Conservation (phyloP, 1,140 invertebrate genomes). For the Magallana ariakensis region DNA sequence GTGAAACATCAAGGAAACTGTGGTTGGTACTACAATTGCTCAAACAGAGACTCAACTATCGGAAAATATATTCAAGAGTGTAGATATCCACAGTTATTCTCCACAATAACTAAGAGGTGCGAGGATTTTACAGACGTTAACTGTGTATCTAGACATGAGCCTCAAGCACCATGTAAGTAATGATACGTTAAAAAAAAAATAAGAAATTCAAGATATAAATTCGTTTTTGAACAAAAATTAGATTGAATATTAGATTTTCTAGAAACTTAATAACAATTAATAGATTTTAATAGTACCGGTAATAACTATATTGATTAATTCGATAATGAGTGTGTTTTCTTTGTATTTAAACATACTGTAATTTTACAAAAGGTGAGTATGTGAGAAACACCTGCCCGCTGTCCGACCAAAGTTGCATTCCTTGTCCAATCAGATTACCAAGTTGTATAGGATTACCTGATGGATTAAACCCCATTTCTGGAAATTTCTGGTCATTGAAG, state of each 20-base stretch:
- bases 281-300: background rate
- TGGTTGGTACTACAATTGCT: slow-evolving; percentile 70
- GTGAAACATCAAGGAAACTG: slow-evolving; percentile 62
- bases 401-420: slow-evolving; percentile 56
- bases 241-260: too few species aligned
- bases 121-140: slow-evolving; percentile 68
- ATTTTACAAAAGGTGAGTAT: slow-evolving; percentile 62
- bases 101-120: slow-evolving; percentile 58
- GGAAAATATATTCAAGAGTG: slow-evolving; percentile 64
- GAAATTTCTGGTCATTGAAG: slow-evolving; percentile 57
- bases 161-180: slow-evolving; percentile 72
- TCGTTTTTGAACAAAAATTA: too few species aligned
- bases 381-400: slow-evolving; percentile 62
- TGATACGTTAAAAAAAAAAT: background rate
- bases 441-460: slow-evolving; percentile 67
- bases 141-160: slow-evolving; percentile 66
- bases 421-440: slow-evolving; percentile 65
- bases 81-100: slow-evolving; percentile 72
- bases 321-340: background rate
- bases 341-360: too few species aligned
- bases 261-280: too few species aligned
- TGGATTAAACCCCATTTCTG: slow-evolving; percentile 63
- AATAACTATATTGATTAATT: background rate
- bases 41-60: slow-evolving; percentile 40
- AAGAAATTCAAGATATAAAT: background rate